Conservation (phyloP, 2,797 vertebrate species). For the Echiichthys vipera region DNA sequence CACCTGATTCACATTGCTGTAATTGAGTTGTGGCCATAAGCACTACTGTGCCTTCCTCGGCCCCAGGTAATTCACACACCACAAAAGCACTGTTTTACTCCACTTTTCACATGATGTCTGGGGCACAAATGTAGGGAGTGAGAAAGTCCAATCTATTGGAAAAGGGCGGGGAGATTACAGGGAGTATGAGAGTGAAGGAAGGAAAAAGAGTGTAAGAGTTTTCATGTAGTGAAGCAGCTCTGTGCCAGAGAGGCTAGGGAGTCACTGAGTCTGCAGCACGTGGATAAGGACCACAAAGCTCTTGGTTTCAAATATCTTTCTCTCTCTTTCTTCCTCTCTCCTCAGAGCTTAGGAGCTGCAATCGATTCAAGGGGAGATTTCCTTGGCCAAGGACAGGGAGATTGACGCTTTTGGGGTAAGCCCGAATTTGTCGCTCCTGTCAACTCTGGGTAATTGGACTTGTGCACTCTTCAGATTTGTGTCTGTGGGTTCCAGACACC, state of each 20-base stretch:
- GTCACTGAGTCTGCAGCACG: constrained; percentile 77
- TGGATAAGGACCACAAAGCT: constrained; percentile 80
- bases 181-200: constrained; percentile 42
- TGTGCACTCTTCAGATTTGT: constrained; percentile 41
- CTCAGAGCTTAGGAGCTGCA: constrained; percentile 74
- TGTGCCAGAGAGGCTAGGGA: constrained; percentile 63
- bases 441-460: constrained; percentile 65
- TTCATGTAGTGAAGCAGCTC: constrained; percentile 57
- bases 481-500: constrained; percentile 41
- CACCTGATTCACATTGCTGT: constrained; percentile 84
- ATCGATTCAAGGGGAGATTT: constrained; percentile 80
- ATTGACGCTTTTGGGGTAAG: constrained; percentile 83
- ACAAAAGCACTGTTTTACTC: constrained; percentile 79
- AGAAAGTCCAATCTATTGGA: constrained; percentile 67
- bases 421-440: constrained; percentile 76
- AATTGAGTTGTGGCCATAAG: constrained; percentile 82
- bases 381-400: constrained; percentile 67
- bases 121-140: constrained; percentile 42
- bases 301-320: constrained; percentile 73
- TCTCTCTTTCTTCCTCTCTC: constrained; percentile 59
- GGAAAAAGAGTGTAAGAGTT: constrained; percentile 73
- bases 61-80: constrained; percentile 78
- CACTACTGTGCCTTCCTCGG: constrained; percentile 67
- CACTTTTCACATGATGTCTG: constrained; percentile 79
- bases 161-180: constrained; percentile 68